phyloP scores from a whole-genome alignment of 1,140 invertebrate species.

The Drosophila subobscura region DNA sequence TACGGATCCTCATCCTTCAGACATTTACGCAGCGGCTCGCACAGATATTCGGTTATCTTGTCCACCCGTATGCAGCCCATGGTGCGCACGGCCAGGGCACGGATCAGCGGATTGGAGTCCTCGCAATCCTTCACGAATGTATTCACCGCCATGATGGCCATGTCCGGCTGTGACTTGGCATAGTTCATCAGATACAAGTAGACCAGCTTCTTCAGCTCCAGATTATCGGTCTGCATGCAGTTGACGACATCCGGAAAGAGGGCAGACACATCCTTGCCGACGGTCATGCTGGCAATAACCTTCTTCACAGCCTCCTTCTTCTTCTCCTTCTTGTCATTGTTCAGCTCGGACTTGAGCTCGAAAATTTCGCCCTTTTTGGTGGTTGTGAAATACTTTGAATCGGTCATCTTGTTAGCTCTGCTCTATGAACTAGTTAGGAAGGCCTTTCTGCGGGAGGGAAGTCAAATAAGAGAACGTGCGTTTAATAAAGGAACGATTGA shows the following conservation, averaged over 20 bases:
- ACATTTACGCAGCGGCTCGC: slow-evolving; percentile 99
- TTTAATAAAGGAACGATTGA: background rate
- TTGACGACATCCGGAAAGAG: slow-evolving; percentile 99
- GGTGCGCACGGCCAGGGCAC: slow-evolving; percentile 98
- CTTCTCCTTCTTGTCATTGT: slow-evolving; percentile 99
- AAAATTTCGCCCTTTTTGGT: slow-evolving; percentile 99
- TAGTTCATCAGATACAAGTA: slow-evolving; percentile 99
- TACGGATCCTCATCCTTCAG: slow-evolving; percentile 99
- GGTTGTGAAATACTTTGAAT: slow-evolving; percentile 99
- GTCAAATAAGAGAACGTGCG: background rate
- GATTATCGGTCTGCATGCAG: slow-evolving; percentile 99
- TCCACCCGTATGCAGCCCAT: slow-evolving; percentile 99
- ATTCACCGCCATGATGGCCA: slow-evolving; percentile 99
- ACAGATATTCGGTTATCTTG: slow-evolving; percentile 99
- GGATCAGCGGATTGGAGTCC: slow-evolving; percentile 99
- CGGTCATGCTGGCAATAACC: slow-evolving; percentile 99
- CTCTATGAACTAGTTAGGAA: slow-evolving; percentile 18
- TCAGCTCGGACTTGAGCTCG: slow-evolving; percentile 99
- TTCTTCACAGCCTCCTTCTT: slow-evolving; percentile 99
- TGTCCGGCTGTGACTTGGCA: slow-evolving; percentile 99
- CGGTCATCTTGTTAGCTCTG: slow-evolving; percentile 90
- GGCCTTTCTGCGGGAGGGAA: background rate
- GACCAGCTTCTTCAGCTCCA: slow-evolving; percentile 99
- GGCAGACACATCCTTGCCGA: slow-evolving; percentile 97
- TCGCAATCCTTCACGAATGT: slow-evolving; percentile 99